Evolutionary conservation across 2,113 vertebrate species (phyloP).

Genomic region (Vimba vimba): DNA sequence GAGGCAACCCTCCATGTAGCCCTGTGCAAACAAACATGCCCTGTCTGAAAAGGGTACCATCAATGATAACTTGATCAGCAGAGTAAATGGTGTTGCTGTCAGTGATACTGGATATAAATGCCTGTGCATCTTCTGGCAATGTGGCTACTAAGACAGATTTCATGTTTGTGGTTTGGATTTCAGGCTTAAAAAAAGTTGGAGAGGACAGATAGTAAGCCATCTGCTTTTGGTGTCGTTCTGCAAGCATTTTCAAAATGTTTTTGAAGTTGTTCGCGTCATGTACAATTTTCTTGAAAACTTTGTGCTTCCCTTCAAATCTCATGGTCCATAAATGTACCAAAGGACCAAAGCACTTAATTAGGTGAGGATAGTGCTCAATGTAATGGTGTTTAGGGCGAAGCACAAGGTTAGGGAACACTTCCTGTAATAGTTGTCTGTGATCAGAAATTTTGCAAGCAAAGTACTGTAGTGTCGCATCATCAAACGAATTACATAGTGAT

Average conservation of each 20-base stretch:
- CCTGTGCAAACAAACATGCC: conserved; percentile 55
- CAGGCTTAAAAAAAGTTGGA: conserved; percentile 45
- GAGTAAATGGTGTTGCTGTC: conserved; percentile 46
- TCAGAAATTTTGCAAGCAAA: no score
- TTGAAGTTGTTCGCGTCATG: conserved; percentile 47
- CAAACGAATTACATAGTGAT: no score
- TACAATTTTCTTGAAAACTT: conserved; percentile 50
- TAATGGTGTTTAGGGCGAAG: conserved; percentile 35
- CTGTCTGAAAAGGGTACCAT: conserved; percentile 31
- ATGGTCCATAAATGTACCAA: conserved; percentile 53
- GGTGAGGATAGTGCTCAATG: neutral
- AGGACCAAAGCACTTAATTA: conserved; percentile 51
- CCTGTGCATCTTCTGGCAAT: conserved; percentile 43
- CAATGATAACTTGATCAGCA: conserved; percentile 47
- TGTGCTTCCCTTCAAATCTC: conserved; percentile 57
- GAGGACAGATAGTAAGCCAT: conserved; percentile 49
- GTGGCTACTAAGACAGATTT: conserved; percentile 46
- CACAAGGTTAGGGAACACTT: no score
- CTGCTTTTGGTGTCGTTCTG: conserved; percentile 53
- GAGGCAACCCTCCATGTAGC: conserved; percentile 46
- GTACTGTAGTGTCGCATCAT: no score
- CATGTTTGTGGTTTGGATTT: conserved; percentile 49
- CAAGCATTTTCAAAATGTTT: conserved; percentile 47
- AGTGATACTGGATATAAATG: conserved; percentile 39
- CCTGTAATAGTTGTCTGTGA: no score